Base-by-base conservation (phyloP, 2,113 vertebrate species). In the Fukomys damarensis region DNA sequence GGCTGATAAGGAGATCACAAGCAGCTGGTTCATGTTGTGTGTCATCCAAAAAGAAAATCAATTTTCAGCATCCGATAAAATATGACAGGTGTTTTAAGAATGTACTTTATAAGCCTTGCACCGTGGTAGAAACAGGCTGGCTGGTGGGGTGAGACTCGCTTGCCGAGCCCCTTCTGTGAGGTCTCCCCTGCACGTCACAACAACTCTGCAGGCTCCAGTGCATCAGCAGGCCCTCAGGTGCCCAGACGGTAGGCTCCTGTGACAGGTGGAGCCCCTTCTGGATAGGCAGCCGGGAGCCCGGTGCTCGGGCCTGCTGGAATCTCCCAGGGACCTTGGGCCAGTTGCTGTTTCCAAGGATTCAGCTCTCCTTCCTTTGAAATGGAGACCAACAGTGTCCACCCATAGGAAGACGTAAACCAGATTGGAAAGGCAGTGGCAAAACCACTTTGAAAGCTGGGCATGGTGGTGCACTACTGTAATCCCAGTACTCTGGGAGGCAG, bases 31-130 rank as follows among this genome's bases (percentile, higher is more conserved):
- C 83, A 66, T 43, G 3, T 0, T 20, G 56, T 19, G 35, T 92
- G 93, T 93, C 96, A 94, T 91, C 93, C 74, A 89, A 88, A 96
- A 90, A 79, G 96, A 96, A 97, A 95, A 97, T 90, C 94, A 87
- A 95, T 94, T 90, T 80, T 87, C 61, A 90, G 70, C 76, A 85
- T 77, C 91, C 80, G 86, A 79, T 96, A 66, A 85, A 94, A 82
- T 56, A 77, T n/a, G 93, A 96, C 93, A 88, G 91, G 93, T 14
- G 0, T 93, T 93, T 91, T 93, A 89, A 94, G 91, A 74, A 61
- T 6, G 77, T 81, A 77, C 91, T 89, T 94, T 87, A 84, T 58
- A 77, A 86, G 80, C 56, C 54, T 38, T 2, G 30, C 32, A 2
- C 79, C 41, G 30, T 0, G 4, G 54, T 56, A 63, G 89, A 56